Evolutionary conservation across 2,113 vertebrate species (phyloP), one percentile per base, ranked within the genome.

Genomic region (Chaetops frenatus): DNA sequence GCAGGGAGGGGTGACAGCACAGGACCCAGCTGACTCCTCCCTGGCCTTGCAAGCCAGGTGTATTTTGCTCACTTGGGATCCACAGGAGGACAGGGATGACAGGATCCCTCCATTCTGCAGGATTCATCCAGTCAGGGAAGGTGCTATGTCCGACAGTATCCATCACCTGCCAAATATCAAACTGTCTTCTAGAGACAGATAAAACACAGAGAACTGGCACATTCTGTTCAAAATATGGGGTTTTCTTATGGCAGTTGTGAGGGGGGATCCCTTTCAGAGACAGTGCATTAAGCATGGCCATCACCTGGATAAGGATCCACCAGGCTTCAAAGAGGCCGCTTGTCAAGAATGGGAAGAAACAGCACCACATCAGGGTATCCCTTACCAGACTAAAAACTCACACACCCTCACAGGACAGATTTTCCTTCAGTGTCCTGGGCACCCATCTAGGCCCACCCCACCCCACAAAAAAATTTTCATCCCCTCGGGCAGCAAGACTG

Each of bases 211-310:
- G 36, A 77, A 80, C 23, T 36, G 54, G 54, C 42, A 76, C 38
- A 31, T 61, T 82, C 58, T 73, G 35, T 51, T 71, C 6, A 58
- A 73, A 90, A 76, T 2, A 28, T 1, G 29, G 21, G 57, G 22
- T 76, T 82, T 92, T 60, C 61, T 48, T 19, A 67, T 3, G 17
- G 4, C 28, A 36, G 35, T 8, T 1, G 0, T 14, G 8, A 61
- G 11, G 8, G 47, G 8, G 12, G 11, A 76, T 20, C n/a, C 2
- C 0, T 50, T 90, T 69, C 18, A 35, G 74, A 62, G 36, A n/a
- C 40, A 71, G 18, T 45, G 12, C 0, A 0, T 0, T 45, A 36
- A 60, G 42, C 27, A 17, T 1, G 25, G 71, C 76, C 54, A 44
- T 18, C 47, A 62, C 25, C 47, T 54, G 31, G 19, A 18, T 25